phyloP scores from a whole-genome alignment of 1,140 invertebrate species.

The Bilobella aurantiaca region DNA sequence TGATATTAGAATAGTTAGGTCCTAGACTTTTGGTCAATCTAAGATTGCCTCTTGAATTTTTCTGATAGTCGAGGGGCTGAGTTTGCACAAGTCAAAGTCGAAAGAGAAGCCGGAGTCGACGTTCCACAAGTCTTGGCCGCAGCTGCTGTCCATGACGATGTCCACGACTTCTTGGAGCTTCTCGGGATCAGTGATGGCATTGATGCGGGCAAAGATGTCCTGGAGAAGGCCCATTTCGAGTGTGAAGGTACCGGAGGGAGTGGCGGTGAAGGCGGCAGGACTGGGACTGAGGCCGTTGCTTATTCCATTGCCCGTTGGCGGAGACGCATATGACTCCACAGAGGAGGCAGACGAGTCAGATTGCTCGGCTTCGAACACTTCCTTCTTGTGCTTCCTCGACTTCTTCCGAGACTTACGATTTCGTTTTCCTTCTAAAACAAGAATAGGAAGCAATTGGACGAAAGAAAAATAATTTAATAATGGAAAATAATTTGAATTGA shows the following conservation, averaged over 20 bases:
- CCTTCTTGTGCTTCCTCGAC: slow-evolving; percentile 14
- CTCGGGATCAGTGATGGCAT: slow-evolving; percentile 23
- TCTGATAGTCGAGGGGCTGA: slow-evolving; percentile 29
- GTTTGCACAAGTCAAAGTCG: slow-evolving; percentile 35
- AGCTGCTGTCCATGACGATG: slow-evolving; percentile 28
- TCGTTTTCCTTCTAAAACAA: neutral
- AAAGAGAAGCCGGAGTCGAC: slow-evolving; percentile 29
- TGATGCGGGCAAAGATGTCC: slow-evolving; percentile 30
- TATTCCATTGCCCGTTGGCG: neutral
- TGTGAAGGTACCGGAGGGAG: slow-evolving; percentile 31
- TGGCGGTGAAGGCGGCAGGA: slow-evolving; percentile 19
- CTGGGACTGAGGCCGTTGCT: slow-evolving; percentile 4
- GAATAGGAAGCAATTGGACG: slow-evolving; percentile 5
- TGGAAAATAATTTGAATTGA: too few relatives aligned
- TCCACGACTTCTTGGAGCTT: slow-evolving; percentile 34
- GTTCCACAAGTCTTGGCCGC: slow-evolving; percentile 29
- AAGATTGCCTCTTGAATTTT: slow-evolving; percentile 31
- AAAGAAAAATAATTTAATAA: too few relatives aligned
- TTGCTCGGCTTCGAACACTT: neutral
- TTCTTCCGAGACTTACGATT: neutral
- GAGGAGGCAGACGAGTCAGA: slow-evolving; percentile 5
- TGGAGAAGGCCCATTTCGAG: slow-evolving; percentile 32
- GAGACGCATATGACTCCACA: neutral
- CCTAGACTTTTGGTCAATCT: too few relatives aligned
- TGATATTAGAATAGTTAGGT: too few relatives aligned